These are phyloP conservation scores for Drosophila antonietae DNA, from an alignment of 2,888 invertebrate species.

Conservation along the genomic window DNA sequence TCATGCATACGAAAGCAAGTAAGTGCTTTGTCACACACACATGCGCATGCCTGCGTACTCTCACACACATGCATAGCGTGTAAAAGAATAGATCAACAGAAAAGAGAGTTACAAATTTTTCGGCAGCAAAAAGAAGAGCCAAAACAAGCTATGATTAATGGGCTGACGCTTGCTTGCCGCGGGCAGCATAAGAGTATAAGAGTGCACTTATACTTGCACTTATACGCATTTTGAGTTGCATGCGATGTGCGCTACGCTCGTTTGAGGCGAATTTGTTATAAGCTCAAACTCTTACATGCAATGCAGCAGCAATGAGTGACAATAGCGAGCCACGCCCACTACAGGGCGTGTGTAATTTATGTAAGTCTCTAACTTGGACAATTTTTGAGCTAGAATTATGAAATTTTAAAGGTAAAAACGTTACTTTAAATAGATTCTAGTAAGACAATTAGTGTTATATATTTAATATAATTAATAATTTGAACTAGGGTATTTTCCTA, in stretches of 20 bases:
- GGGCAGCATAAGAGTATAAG: not conserved
- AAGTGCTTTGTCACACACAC: not conserved
- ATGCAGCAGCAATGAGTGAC: not conserved
- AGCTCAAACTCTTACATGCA: not conserved
- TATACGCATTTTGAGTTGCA: not conserved
- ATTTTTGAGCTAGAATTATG: not conserved
- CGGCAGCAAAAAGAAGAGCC: not conserved
- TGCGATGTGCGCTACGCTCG: not conserved
- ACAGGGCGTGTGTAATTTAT: not conserved
- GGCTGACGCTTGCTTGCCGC: not conserved
- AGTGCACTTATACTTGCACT: not conserved
- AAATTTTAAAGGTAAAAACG: not conserved
- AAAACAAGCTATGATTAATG: constrained; percentile 2
- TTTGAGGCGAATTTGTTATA: not conserved
- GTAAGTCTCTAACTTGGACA: not conserved
- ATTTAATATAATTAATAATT: too few species aligned
- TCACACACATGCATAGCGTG: not conserved
- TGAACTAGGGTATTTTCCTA: not conserved
- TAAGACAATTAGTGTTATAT: too few species aligned
- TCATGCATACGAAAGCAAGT: not conserved
- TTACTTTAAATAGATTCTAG: too few species aligned
- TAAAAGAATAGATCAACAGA: not conserved
- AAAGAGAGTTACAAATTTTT: not conserved
- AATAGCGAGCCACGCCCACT: not conserved
- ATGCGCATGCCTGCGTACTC: not conserved